phyloP scores from a whole-genome alignment of 2,797 vertebrate genomes.

The Peromyscus nudipes region DNA sequence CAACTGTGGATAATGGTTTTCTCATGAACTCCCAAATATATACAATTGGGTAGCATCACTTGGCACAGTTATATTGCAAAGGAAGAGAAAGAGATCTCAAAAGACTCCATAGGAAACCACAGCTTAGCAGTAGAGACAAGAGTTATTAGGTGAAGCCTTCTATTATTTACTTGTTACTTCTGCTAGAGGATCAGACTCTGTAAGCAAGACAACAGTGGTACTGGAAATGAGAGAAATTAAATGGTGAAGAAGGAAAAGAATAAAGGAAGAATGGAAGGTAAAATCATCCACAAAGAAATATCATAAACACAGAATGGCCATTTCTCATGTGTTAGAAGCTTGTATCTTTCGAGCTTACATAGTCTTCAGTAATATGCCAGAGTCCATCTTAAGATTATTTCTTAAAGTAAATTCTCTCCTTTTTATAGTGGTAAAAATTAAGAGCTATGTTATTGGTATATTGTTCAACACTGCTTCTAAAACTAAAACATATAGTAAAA shows the following conservation, averaged over 20 bases:
- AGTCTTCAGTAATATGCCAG: neutral
- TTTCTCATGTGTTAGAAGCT: neutral
- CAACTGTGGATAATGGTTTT: neutral
- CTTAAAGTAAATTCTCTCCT: neutral
- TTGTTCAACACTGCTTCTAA: neutral
- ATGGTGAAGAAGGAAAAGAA: fast-evolving
- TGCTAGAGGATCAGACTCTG: neutral
- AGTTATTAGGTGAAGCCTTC: neutral
- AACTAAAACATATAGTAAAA: constrained; percentile 13
- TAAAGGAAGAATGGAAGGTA: neutral
- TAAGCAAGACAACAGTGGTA: neutral
- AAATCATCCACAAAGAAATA: neutral
- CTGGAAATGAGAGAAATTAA: neutral
- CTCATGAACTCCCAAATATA: neutral
- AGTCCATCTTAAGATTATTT: neutral
- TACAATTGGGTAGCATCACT: neutral
- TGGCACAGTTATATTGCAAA: neutral
- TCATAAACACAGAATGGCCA: neutral
- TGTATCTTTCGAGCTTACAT: neutral
- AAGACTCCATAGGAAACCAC: neutral
- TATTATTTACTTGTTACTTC: neutral
- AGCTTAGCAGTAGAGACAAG: neutral
- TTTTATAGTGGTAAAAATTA: neutral
- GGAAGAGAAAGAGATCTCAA: neutral
- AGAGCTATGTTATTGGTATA: neutral